These are phyloP conservation scores for Patella ulyssiponensis DNA, from an alignment of 2,888 invertebrate genomes.

Conservation along the genomic window DNA sequence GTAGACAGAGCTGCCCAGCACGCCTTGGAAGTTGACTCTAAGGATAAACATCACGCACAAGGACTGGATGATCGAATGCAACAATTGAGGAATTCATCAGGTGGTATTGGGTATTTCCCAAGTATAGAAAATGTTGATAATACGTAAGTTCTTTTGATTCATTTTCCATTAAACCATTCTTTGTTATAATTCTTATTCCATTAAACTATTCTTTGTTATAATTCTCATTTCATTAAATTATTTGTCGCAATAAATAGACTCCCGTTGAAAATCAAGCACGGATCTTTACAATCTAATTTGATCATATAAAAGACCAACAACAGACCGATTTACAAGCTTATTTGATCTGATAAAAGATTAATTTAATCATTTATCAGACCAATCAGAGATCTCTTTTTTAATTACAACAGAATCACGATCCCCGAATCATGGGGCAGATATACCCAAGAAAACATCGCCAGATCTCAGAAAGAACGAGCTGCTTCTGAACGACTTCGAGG, in stretches of 20 bases:
- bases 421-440: slow-evolving; percentile 69
- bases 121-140: slow-evolving; percentile 68
- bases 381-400: too few relatives aligned
- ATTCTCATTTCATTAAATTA: too few relatives aligned
- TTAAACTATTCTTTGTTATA: too few relatives aligned
- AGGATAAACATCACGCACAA: slow-evolving; percentile 87
- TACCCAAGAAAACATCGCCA: slow-evolving; percentile 69
- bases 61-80: slow-evolving; percentile 69
- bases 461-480: slow-evolving; percentile 70
- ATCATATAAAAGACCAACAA: too few relatives aligned
- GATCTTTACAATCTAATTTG: background rate
- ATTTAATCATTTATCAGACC: too few relatives aligned
- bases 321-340: too few relatives aligned
- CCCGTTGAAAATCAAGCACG: too few relatives aligned
- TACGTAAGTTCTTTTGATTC: slow-evolving; percentile 55
- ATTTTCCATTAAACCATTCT: too few relatives aligned
- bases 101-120: slow-evolving; percentile 64
- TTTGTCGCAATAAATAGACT: too few relatives aligned
- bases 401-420: slow-evolving; percentile 79
- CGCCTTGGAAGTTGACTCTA: slow-evolving; percentile 88
- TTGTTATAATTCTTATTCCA: too few relatives aligned
- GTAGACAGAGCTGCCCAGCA: slow-evolving; percentile 75
- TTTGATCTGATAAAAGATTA: too few relatives aligned
- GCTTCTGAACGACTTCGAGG: slow-evolving; percentile 66
- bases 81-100: slow-evolving; percentile 61